Evolutionary conservation across 2,797 vertebrate species (phyloP).

Genomic region (Bradypodion ventrale): DNA sequence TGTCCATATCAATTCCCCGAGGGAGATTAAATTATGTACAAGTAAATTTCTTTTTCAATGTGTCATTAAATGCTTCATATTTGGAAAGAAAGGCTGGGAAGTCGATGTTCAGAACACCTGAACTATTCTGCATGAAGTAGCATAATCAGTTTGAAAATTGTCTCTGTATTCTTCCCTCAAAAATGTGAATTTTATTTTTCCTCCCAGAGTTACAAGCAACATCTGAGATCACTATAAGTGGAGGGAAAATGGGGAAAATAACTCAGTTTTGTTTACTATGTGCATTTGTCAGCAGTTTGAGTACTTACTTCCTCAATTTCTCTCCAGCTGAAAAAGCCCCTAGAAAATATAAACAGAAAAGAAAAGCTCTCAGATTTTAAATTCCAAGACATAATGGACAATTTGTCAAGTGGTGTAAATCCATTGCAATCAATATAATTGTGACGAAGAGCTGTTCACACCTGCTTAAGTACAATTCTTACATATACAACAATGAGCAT

Average conservation of each 20-base stretch:
- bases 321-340: constrained; percentile 39
- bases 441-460: too few species aligned
- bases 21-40: constrained; percentile 58
- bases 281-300: constrained; percentile 50
- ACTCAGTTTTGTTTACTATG: constrained; percentile 43
- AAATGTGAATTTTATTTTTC: constrained; percentile 49
- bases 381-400: constrained; percentile 6
- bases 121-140: constrained; percentile 51
- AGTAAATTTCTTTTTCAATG: constrained; percentile 54
- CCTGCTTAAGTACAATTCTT: neutral
- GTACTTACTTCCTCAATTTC: constrained; percentile 46
- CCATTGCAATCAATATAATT: neutral
- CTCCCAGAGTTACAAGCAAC: constrained; percentile 47
- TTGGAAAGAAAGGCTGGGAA: constrained; percentile 53
- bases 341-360: constrained; percentile 25
- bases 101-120: constrained; percentile 44
- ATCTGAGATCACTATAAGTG: constrained; percentile 41
- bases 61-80: constrained; percentile 56
- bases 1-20: constrained; percentile 45
- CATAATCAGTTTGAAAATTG: constrained; percentile 43
- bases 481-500: neutral
- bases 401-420: neutral
- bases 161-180: neutral
- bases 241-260: constrained; percentile 53
- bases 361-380: constrained; percentile 1